Evolutionary conservation across 2,888 invertebrate species (phyloP).

Genomic region (Criorhina ranunculi): DNA sequence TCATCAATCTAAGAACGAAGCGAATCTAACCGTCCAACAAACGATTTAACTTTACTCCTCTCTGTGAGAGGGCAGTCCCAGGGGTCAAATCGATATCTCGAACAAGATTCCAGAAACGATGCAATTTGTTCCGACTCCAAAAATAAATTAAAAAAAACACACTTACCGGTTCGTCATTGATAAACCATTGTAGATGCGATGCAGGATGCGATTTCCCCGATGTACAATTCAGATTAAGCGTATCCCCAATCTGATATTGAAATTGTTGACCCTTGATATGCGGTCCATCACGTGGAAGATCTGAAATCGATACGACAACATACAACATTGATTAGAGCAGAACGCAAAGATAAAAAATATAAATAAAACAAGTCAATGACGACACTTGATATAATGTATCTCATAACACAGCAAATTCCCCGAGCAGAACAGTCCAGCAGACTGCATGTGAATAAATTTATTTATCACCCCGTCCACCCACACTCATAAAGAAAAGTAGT

Average conservation of each 20-base stretch:
- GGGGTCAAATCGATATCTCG: conserved; percentile 59
- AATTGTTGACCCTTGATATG: conserved; percentile 90
- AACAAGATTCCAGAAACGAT: conserved; percentile 29
- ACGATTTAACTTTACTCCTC: conserved; percentile 38
- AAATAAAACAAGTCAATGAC: not conserved
- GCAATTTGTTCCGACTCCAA: conserved; percentile 48
- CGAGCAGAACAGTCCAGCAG: conserved; percentile 1
- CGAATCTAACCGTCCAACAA: conserved; percentile 43
- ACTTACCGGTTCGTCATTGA: conserved; percentile 90
- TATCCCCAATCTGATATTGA: conserved; percentile 90
- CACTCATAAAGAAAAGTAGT: not conserved
- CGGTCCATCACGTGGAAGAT: conserved; percentile 90
- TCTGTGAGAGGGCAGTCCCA: conserved; percentile 7
- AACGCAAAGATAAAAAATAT: not conserved
- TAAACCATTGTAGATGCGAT: conserved; percentile 91
- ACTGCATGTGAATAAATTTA: conserved; percentile 13
- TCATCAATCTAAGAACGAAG: conserved; percentile 52
- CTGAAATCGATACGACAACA: conserved; percentile 82
- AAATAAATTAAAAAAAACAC: conserved; percentile 2
- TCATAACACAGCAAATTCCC: not conserved
- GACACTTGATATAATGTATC: not conserved
- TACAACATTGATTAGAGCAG: conserved; percentile 10
- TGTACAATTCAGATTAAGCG: conserved; percentile 90
- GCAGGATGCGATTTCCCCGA: conserved; percentile 91
- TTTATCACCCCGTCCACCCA: not conserved